Evolutionary conservation across 2,113 vertebrate genomes (phyloP).

Genomic region (Euleptes europaea): DNA sequence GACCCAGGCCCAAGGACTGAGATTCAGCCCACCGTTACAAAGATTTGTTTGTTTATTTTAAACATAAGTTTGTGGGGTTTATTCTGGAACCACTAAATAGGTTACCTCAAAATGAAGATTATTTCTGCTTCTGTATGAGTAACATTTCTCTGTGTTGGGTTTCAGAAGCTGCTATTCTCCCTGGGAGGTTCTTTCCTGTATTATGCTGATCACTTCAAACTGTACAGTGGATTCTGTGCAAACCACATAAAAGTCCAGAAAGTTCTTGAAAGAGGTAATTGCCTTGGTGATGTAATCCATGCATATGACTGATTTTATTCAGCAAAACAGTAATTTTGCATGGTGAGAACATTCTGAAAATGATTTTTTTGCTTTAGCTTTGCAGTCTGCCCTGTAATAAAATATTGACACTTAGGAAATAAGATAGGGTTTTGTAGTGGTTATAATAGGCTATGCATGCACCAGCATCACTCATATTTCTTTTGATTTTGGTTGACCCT

Average conservation of each 20-base stretch:
- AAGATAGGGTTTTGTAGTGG: not conserved
- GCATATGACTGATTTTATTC: not conserved
- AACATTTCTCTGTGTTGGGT: conserved; percentile 43
- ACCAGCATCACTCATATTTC: not conserved
- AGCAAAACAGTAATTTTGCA: not conserved
- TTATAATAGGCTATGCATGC: not conserved
- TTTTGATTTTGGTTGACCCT: not conserved
- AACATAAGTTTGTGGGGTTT: not conserved
- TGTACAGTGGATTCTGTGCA: conserved; percentile 97
- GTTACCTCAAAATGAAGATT: not conserved
- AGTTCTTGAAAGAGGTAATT: conserved; percentile 94
- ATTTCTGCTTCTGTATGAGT: not conserved
- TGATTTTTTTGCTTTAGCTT: not conserved
- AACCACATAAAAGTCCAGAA: conserved; percentile 99
- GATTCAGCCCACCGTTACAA: too few relatives aligned
- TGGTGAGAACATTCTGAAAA: not conserved
- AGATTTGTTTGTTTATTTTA: not conserved
- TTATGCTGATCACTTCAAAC: conserved; percentile 98
- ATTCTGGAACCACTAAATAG: not conserved
- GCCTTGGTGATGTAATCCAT: conserved; percentile 11
- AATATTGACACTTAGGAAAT: not conserved
- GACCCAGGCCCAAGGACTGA: too few relatives aligned
- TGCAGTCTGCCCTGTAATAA: not conserved
- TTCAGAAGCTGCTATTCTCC: conserved; percentile 95
- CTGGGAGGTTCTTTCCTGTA: conserved; percentile 96